phyloP scores from a whole-genome alignment of 2,797 vertebrate species.

The Rhinichthys osculus region DNA sequence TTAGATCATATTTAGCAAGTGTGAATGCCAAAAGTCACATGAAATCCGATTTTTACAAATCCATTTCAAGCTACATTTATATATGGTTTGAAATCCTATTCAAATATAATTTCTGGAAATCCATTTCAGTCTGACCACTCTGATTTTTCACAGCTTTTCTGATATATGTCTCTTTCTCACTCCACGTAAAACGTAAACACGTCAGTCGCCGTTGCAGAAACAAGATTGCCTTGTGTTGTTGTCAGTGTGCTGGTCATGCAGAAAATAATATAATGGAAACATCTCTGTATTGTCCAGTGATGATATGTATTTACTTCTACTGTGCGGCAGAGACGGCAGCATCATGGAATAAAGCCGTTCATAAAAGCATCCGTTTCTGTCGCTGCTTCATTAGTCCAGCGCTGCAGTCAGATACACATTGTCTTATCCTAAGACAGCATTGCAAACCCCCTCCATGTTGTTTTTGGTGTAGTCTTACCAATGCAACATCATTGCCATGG shows the following conservation, averaged over 20 bases:
- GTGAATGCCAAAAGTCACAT: not conserved
- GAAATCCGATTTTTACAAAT: too few relatives aligned
- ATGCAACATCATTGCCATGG: not conserved
- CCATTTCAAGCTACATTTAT: not conserved
- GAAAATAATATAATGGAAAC: not conserved
- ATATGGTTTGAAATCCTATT: not conserved
- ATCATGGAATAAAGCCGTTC: not conserved
- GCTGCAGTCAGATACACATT: not conserved
- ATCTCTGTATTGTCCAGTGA: not conserved
- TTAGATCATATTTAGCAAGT: not conserved
- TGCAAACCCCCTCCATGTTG: not conserved
- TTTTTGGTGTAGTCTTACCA: not conserved
- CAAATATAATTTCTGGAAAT: too few relatives aligned
- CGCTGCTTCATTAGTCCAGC: not conserved
- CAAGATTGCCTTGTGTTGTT: too few relatives aligned
- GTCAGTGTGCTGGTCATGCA: not conserved
- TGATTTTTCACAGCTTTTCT: too few relatives aligned
- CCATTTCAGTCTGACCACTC: not conserved
- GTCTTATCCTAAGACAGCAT: not conserved
- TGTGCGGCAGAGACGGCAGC: too few relatives aligned
- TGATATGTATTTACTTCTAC: not conserved
- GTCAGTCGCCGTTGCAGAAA: too few relatives aligned
- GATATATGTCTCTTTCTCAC: too few relatives aligned
- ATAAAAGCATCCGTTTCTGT: not conserved
- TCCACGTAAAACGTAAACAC: fast-evolving